Conservation (phyloP, 2,113 vertebrate species). For the Periophthalmus modestus region DNA sequence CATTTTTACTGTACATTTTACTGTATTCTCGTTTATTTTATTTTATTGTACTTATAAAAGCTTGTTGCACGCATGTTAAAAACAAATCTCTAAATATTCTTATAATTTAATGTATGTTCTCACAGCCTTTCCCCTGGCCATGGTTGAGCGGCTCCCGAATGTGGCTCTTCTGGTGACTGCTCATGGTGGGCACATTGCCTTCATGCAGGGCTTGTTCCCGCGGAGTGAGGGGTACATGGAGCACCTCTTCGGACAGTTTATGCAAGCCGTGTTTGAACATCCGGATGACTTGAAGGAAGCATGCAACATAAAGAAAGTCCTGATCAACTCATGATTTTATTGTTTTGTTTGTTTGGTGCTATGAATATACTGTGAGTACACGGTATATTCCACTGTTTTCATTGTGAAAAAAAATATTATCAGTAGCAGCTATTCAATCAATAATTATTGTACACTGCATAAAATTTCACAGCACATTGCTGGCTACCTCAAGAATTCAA, state of each 20-base stretch:
- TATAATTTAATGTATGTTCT: neutral
- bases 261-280: constrained; percentile 73
- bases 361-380: neutral
- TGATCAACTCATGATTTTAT: constrained; percentile 12
- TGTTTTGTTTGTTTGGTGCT: neutral
- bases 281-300: constrained; percentile 60
- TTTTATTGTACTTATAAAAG: too few species aligned
- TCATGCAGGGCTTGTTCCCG: constrained; percentile 82
- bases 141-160: constrained; percentile 59
- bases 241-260: constrained; percentile 76
- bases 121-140: constrained; percentile 76
- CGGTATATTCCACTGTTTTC: neutral
- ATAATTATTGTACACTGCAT: neutral
- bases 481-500: neutral
- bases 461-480: neutral
- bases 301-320: constrained; percentile 47
- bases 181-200: constrained; percentile 83
- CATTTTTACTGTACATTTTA: too few species aligned
- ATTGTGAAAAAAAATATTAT: neutral
- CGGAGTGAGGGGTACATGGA: constrained; percentile 75
- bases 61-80: too few species aligned
- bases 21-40: too few species aligned
- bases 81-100: neutral
- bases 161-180: constrained; percentile 80
- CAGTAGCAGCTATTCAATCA: neutral